Evolutionary conservation across 2,113 vertebrate species (phyloP).

Genomic region (Oenanthe melanoleuca): DNA sequence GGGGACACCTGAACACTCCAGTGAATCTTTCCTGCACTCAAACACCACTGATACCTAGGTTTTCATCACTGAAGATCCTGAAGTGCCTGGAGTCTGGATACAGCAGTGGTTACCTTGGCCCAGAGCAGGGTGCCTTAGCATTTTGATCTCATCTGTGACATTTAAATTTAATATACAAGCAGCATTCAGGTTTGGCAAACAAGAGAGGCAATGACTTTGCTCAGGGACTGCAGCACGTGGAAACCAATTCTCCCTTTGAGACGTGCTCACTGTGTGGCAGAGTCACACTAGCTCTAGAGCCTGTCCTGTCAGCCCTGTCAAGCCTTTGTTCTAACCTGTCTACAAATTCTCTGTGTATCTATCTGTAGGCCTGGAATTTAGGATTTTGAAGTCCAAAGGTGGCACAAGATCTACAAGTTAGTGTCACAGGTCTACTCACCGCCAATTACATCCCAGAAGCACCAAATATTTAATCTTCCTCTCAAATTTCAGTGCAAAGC

Average conservation of each 20-base stretch:
- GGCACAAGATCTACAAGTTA: neutral
- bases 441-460: neutral
- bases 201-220: neutral
- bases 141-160: neutral
- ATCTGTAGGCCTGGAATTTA: neutral
- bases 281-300: neutral
- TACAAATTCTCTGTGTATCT: neutral
- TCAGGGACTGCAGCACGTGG: neutral
- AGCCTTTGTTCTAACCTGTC: neutral
- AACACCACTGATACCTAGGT: neutral
- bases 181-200: neutral
- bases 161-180: neutral
- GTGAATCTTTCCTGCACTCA: neutral
- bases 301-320: neutral
- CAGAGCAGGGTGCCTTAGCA: neutral
- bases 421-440: neutral
- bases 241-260: neutral
- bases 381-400: neutral
- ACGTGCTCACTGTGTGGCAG: fast-evolving
- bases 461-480: neutral
- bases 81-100: neutral
- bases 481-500: neutral
- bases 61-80: neutral
- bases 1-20: neutral
- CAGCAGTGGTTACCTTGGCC: neutral